Evolutionary conservation across 2,113 vertebrate genomes (phyloP).

Genomic region (Sterrhoptilus dennistouni): DNA sequence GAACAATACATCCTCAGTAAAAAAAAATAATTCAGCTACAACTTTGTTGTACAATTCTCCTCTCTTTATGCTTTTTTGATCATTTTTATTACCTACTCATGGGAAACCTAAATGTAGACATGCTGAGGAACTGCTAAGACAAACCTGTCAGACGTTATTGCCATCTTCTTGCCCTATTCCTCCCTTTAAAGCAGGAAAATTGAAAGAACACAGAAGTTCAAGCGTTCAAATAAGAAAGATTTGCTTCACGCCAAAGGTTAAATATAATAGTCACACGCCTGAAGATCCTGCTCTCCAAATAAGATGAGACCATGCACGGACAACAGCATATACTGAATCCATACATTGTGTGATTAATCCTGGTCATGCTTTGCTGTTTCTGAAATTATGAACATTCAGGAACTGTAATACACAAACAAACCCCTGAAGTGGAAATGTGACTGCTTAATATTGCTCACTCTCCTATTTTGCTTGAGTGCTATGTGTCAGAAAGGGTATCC

Average conservation of each 20-base stretch:
- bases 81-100: neutral
- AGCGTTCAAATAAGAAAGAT: neutral
- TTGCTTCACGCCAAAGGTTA: neutral
- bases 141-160: neutral
- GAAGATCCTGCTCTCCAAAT: neutral
- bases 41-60: neutral
- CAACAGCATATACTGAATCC: neutral
- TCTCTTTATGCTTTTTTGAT: neutral
- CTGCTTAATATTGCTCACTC: neutral
- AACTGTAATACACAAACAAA: neutral
- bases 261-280: neutral
- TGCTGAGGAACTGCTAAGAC: neutral
- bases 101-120: neutral
- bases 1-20: neutral
- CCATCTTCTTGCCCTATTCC: neutral
- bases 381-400: neutral
- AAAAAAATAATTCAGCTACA: neutral
- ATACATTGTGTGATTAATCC: accelerated
- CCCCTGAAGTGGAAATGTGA: neutral
- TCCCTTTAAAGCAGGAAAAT: neutral
- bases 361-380: neutral
- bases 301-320: accelerated
- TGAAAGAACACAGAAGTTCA: neutral
- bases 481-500: neutral
- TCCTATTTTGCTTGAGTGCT: neutral